Percentiles rank a stretch among this genome's conserved stretches.
Evolutionary conservation across 2,888 invertebrate genomes (phyloP).

Genomic region (Drosophila falleni): DNA sequence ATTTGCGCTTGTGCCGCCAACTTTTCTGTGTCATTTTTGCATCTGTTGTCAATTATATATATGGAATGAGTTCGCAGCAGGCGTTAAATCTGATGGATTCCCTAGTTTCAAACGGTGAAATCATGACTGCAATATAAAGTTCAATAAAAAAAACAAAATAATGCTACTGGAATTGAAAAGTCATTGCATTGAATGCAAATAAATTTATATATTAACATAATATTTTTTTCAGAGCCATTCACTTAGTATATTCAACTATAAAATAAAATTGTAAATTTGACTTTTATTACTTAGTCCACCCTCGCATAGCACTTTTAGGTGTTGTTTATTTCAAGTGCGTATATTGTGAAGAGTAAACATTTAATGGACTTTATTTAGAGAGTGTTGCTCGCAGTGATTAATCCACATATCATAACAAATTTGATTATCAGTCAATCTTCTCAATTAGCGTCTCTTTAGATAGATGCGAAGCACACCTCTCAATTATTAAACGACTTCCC

Average conservation of each 20-base stretch:
- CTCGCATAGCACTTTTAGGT: background rate
- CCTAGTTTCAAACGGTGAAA: background rate
- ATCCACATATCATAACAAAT: constrained; percentile 21
- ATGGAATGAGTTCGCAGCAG: constrained; percentile 2
- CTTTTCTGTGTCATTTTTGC: constrained; percentile 69
- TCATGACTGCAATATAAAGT: constrained; percentile 38
- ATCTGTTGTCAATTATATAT: constrained; percentile 27
- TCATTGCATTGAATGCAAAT: too few relatives aligned
- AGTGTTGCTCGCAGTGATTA: constrained; percentile 9
- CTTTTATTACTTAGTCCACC: too few relatives aligned
- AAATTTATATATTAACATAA: too few relatives aligned
- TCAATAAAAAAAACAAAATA: constrained; percentile 6
- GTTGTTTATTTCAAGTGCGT: constrained; percentile 4
- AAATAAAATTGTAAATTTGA: too few relatives aligned
- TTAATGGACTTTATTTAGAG: constrained; percentile 4
- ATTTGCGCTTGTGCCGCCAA: constrained; percentile 77
- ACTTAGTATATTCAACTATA: too few relatives aligned
- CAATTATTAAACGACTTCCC: constrained; percentile 17
- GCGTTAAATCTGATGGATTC: constrained; percentile 9
- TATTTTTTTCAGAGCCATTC: too few relatives aligned
- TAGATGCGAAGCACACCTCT: background rate
- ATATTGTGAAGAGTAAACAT: constrained; percentile 8
- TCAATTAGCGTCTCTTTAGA: constrained; percentile 59
- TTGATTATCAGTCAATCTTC: constrained; percentile 56
- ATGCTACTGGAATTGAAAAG: background rate